These are phyloP conservation scores for Torymus texanus DNA, from an alignment of 2,888 invertebrate species.

Conservation along the genomic window DNA sequence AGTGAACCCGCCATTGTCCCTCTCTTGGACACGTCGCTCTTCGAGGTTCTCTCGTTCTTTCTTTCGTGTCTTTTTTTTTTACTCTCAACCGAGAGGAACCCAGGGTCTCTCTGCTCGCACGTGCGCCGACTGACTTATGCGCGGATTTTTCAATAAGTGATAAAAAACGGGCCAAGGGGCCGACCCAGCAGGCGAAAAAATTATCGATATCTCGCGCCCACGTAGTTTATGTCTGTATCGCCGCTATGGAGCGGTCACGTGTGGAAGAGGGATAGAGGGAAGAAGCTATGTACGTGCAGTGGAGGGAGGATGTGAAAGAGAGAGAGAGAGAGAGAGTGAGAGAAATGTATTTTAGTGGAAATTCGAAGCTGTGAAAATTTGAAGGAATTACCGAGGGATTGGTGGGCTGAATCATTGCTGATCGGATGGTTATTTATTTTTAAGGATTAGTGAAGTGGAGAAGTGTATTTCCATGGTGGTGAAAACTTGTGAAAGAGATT, in stretches of 20 bases:
- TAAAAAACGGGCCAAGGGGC: constrained; percentile 20
- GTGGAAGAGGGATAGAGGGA: neutral
- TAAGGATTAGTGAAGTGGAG: neutral
- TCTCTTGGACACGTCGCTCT: neutral
- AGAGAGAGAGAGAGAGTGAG: neutral
- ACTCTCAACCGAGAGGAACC: too few relatives aligned
- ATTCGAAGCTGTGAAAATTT: constrained; percentile 12
- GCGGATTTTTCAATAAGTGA: constrained; percentile 54
- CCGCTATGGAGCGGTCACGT: too few relatives aligned
- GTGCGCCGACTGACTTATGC: constrained; percentile 54
- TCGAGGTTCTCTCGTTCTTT: neutral
- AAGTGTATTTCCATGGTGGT: too few relatives aligned
- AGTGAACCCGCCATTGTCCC: constrained; percentile 9
- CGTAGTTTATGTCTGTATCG: constrained; percentile 38
- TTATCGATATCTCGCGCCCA: constrained; percentile 22
- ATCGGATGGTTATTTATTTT: neutral
- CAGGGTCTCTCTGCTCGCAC: constrained; percentile 25
- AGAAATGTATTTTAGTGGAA: constrained; percentile 15
- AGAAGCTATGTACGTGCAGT: too few relatives aligned
- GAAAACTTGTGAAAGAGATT: too few relatives aligned
- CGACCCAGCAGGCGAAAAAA: constrained; percentile 5
- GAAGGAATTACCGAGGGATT: neutral
- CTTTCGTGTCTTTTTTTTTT: too few relatives aligned
- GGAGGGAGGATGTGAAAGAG: neutral
- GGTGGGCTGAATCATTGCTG: neutral